Evolutionary conservation across 2,113 vertebrate species (phyloP).

Genomic region (Psittacula cyanocephala): DNA sequence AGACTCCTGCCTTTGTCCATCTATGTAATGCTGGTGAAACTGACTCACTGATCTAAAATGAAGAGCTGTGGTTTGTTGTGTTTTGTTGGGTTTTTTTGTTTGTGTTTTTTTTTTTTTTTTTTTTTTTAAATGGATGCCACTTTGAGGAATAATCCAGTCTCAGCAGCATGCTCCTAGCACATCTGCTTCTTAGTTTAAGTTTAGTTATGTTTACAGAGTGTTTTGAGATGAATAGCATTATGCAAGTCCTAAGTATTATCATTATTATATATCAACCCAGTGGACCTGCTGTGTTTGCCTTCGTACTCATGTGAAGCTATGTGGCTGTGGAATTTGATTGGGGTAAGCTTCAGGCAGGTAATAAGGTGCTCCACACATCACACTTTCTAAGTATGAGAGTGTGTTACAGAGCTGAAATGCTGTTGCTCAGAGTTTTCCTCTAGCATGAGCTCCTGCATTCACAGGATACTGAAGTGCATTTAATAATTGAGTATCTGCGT

Average conservation of each 20-base stretch:
- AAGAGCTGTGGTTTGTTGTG: background rate
- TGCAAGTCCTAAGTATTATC: background rate
- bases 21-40: background rate
- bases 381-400: background rate
- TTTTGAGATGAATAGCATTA: background rate
- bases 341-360: background rate
- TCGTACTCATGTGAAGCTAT: background rate
- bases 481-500: conserved; percentile 7
- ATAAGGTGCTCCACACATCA: background rate
- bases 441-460: background rate
- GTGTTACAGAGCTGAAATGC: background rate
- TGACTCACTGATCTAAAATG: background rate
- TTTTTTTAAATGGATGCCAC: background rate
- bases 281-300: background rate
- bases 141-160: background rate
- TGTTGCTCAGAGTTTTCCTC: background rate
- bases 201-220: background rate
- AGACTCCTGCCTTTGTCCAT: background rate
- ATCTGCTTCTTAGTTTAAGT: background rate
- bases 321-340: background rate
- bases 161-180: background rate
- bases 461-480: background rate
- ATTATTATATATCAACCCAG: background rate
- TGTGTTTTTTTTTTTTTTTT: background rate
- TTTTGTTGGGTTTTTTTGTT: background rate